Evolutionary conservation across 2,888 invertebrate species (phyloP).

Genomic region (Apodemia hepburni): DNA sequence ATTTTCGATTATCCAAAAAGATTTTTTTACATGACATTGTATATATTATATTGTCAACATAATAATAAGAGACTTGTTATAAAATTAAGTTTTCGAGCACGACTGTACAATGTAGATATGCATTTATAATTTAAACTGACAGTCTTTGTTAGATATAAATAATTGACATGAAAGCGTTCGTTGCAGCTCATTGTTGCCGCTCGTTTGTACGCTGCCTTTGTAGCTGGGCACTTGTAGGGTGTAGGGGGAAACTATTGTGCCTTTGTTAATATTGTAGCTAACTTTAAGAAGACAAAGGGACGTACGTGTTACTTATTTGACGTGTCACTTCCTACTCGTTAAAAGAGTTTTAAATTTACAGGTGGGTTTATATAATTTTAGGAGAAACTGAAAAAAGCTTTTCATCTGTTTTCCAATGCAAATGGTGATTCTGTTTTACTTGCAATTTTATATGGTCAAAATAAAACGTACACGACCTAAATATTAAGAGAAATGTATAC

Average conservation of each 20-base stretch:
- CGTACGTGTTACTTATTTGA: slow-evolving; percentile 22
- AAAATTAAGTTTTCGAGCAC: not conserved
- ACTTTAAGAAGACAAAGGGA: slow-evolving; percentile 14
- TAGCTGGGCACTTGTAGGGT: not conserved
- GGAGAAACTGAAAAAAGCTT: not conserved
- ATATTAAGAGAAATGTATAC: too few relatives aligned
- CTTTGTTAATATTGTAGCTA: slow-evolving; percentile 16
- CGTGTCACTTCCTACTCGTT: slow-evolving; percentile 19
- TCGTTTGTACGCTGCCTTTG: slow-evolving; percentile 7
- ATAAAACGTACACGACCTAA: too few relatives aligned
- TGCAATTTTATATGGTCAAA: too few relatives aligned
- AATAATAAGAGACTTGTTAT: too few relatives aligned
- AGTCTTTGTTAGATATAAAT: slow-evolving; percentile 21
- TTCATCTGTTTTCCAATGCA: too few relatives aligned
- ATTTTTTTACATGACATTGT: too few relatives aligned
- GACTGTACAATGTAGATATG: slow-evolving; percentile 15
- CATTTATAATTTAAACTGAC: slow-evolving; percentile 21
- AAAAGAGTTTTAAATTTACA: slow-evolving; percentile 5
- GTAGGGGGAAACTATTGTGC: slow-evolving; percentile 15
- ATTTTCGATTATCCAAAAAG: too few relatives aligned
- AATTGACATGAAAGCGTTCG: slow-evolving; percentile 21
- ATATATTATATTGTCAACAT: too few relatives aligned
- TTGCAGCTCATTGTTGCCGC: slow-evolving; percentile 20
- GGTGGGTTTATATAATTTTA: not conserved
- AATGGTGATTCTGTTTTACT: too few relatives aligned